Evolutionary conservation across 1,140 invertebrate species (phyloP).

Genomic region (Drosophila teissieri): DNA sequence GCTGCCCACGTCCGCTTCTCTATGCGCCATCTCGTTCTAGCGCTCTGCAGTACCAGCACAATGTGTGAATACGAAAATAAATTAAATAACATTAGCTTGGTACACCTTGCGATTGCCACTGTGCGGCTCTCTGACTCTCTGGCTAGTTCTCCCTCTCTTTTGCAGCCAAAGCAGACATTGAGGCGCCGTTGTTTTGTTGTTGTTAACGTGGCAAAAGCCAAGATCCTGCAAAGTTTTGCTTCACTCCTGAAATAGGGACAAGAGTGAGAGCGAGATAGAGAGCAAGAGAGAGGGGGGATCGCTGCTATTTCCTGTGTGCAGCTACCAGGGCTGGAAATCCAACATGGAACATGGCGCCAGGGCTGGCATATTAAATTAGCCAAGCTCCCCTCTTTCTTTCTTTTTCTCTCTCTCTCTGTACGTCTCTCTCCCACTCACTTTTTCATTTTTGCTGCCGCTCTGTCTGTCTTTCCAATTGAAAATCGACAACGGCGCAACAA

Average conservation of each 20-base stretch:
- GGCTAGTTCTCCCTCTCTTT: constrained; percentile 1
- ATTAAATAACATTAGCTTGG: constrained; percentile 80
- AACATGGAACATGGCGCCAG: constrained; percentile 55
- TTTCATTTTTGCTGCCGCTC: constrained; percentile 48
- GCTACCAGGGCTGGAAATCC: constrained; percentile 55
- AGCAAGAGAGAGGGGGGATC: not conserved
- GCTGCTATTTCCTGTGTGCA: constrained; percentile 52
- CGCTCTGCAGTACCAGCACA: constrained; percentile 22
- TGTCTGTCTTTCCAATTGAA: constrained; percentile 71
- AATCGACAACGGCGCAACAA: constrained; percentile 73
- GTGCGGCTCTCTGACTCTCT: constrained; percentile 34
- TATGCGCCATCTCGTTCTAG: constrained; percentile 39
- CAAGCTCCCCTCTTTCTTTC: constrained; percentile 35
- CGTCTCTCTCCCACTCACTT: constrained; percentile 5
- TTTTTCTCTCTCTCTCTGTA: not conserved
- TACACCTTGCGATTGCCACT: constrained; percentile 79
- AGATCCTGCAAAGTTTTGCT: constrained; percentile 26
- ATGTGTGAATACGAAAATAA: constrained; percentile 78
- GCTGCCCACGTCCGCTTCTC: constrained; percentile 45
- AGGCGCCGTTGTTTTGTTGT: constrained; percentile 47
- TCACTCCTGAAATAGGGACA: not conserved
- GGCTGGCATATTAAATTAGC: constrained; percentile 72
- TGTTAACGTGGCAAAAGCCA: constrained; percentile 60
- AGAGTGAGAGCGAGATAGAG: constrained; percentile 1
- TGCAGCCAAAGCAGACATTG: constrained; percentile 64